phyloP scores from a whole-genome alignment of 1,140 invertebrate genomes.

The Muscidifurax raptorellus region DNA sequence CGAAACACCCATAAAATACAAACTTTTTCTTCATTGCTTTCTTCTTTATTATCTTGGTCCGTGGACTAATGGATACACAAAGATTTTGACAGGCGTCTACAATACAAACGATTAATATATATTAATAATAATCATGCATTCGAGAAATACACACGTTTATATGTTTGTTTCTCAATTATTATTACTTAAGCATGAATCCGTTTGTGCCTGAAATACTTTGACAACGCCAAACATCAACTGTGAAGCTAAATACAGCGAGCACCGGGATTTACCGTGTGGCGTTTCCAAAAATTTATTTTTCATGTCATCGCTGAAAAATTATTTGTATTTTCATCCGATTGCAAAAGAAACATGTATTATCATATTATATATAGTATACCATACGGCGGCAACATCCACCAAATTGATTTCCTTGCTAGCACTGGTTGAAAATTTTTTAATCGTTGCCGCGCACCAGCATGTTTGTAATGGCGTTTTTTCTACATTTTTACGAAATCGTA shows the following conservation, averaged over 20 bases:
- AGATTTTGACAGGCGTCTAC: too few species aligned
- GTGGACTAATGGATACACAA: too few species aligned
- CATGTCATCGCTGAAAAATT: conserved; percentile 25
- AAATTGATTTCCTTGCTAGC: not conserved
- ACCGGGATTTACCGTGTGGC: not conserved
- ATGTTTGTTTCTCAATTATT: too few species aligned
- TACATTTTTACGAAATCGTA: conserved; percentile 13
- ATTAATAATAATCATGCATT: too few species aligned
- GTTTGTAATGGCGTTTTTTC: not conserved
- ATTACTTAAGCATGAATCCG: too few species aligned
- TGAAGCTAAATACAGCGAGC: not conserved
- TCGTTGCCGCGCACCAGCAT: conserved; percentile 31
- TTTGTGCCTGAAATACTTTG: conserved; percentile 16
- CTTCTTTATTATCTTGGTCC: too few species aligned
- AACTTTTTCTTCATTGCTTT: too few species aligned
- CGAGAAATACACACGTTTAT: too few species aligned
- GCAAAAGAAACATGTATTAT: too few species aligned
- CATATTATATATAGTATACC: conserved; percentile 19
- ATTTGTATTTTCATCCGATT: too few species aligned
- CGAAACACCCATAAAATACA: too few species aligned
- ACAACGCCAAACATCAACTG: conserved; percentile 27
- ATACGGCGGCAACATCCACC: conserved; percentile 3
- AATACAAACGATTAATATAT: too few species aligned
- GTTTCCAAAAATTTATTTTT: not conserved
- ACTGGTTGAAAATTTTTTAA: not conserved